phyloP scores from a whole-genome alignment of 35 echinoderm and acorn worm genomes.

The Ptychodera flava region DNA sequence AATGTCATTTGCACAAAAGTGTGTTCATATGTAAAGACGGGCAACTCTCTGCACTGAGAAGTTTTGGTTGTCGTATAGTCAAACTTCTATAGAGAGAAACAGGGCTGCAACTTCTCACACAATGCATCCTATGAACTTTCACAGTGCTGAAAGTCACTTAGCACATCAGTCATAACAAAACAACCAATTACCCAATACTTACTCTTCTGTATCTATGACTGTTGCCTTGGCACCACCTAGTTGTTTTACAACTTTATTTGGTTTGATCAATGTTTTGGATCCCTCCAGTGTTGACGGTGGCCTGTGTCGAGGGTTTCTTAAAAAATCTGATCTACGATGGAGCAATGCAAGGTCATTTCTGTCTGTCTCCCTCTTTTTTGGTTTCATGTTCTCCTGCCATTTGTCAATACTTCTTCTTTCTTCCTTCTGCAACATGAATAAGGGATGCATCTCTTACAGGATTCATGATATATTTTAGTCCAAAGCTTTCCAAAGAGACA shows the following conservation, averaged over 20 bases:
- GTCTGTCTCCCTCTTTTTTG: conserved; percentile 59
- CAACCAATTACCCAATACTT: neutral
- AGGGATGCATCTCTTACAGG: too few relatives aligned
- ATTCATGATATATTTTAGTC: too few relatives aligned
- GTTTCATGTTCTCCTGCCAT: conserved; percentile 62
- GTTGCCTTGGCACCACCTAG: conserved; percentile 91
- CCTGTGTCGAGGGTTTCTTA: conserved; percentile 86
- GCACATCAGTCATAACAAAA: too few relatives aligned
- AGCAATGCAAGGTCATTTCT: conserved; percentile 86
- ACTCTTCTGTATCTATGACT: conserved; percentile 42
- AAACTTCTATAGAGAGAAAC: too few relatives aligned
- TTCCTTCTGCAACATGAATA: neutral
- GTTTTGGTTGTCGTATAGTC: too few relatives aligned
- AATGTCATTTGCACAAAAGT: too few relatives aligned
- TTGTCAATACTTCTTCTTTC: conserved; percentile 19
- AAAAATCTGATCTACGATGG: conserved; percentile 76
- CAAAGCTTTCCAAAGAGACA: too few relatives aligned
- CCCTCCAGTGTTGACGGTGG: conserved; percentile 64
- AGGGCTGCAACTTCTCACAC: too few relatives aligned
- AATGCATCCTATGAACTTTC: too few relatives aligned
- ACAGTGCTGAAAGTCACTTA: too few relatives aligned
- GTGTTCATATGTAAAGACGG: too few relatives aligned
- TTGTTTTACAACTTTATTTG: conserved; percentile 67
- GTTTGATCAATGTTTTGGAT: conserved; percentile 63
- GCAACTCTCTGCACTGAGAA: too few relatives aligned